Percentiles rank a stretch among this genome's conserved stretches.
phyloP scores from a whole-genome alignment of 2,797 vertebrate species.

The Choloepus didactylus region DNA sequence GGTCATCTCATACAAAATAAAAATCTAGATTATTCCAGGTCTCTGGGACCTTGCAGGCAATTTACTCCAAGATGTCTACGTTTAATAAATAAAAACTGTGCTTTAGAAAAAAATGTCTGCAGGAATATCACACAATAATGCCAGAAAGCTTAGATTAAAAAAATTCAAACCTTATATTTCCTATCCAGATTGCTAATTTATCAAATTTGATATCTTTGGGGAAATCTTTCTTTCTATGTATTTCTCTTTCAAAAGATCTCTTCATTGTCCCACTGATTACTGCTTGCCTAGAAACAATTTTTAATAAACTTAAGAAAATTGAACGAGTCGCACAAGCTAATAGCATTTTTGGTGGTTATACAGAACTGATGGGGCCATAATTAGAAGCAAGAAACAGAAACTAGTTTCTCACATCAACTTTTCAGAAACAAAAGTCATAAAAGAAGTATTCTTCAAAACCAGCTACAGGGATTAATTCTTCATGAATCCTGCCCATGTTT shows the following conservation, averaged over 20 bases:
- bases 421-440: neutral
- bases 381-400: conserved; percentile 20
- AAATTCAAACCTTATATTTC: conserved; percentile 1
- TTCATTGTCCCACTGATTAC: neutral
- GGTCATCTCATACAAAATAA: neutral
- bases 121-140: neutral
- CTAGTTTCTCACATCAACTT: conserved; percentile 2
- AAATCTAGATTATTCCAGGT: neutral
- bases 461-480: neutral
- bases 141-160: neutral
- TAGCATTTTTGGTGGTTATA: neutral
- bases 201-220: neutral
- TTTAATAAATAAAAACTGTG: conserved; percentile 14
- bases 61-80: neutral
- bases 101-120: neutral
- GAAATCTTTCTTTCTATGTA: conserved; percentile 11
- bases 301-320: conserved; percentile 6
- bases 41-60: neutral
- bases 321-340: neutral
- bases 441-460: neutral
- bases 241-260: conserved; percentile 24
- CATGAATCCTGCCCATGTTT: neutral
- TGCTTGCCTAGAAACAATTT: conserved; percentile 10
- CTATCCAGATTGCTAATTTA: neutral
- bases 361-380: neutral